These are phyloP conservation scores for Coreius guichenoti DNA, from an alignment of 2,797 vertebrate species.

Conservation along the genomic window DNA sequence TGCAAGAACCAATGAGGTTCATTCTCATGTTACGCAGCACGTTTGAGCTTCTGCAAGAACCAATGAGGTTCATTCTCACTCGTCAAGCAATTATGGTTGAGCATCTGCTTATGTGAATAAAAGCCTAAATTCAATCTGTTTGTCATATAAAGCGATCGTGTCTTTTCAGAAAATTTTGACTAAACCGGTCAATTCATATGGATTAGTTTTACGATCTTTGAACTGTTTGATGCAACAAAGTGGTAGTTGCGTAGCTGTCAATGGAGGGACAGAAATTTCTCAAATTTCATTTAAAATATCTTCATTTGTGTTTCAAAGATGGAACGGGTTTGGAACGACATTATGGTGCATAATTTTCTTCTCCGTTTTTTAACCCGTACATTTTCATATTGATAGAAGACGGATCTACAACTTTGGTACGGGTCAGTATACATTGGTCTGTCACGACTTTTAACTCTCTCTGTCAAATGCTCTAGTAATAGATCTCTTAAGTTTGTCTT, in stretches of 20 bases:
- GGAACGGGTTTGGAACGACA: neutral
- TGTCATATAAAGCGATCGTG: too few relatives aligned
- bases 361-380: neutral
- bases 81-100: neutral
- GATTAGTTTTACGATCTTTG: neutral
- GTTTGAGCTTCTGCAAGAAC: too few relatives aligned
- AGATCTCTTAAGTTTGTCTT: slow-evolving; percentile 39
- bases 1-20: too few relatives aligned
- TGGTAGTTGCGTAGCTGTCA: neutral
- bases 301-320: neutral
- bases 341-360: neutral
- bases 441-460: neutral
- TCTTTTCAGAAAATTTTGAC: neutral
- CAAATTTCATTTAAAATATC: neutral
- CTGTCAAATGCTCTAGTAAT: slow-evolving; percentile 58
- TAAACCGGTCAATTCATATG: neutral
- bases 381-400: neutral
- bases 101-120: neutral
- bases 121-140: neutral
- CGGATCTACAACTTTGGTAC: neutral
- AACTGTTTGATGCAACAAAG: neutral
- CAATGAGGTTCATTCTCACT: too few relatives aligned
- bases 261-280: neutral
- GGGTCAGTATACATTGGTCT: neutral
- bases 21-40: too few relatives aligned